Base-by-base conservation (phyloP, 2,113 vertebrate species). In the Stegostoma tigrinum region DNA sequence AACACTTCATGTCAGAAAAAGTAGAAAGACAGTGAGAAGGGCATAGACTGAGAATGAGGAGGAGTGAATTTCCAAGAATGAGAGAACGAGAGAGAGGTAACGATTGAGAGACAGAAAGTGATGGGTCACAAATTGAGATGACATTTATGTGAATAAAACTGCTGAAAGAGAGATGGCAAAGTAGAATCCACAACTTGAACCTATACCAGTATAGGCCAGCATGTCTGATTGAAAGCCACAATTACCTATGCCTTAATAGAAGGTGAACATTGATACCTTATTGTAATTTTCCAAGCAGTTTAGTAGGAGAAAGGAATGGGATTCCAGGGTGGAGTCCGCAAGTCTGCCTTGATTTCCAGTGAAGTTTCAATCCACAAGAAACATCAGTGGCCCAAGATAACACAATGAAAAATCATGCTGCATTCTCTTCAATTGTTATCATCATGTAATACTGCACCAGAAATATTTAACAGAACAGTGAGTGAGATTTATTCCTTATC, bases 111-210 rank as follows among this genome's bases (percentile, higher is more conserved):
- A 2, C 15, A 23, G 34, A 19, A 6, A 66, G 89, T 8, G 89
- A 19, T 38, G 19, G 1, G 34, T 67, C 5, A 66, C 4, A 66
- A 93, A 93, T 66, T n/a, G 17, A 67, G 66, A 61, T 34, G 64
- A 66, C 10, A 95, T 96, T 96, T 97, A 96, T 96, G 96, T 95
- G 96, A 96, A 96, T 96, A 96, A 93, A 95, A 96, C 17, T 96
- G 75, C 85, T 96, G 78, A 96, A 96, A 52, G 21, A 42, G 70
- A 27, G 3, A 15, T n/a, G 17, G 68, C 68, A 23, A 48, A 27
- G 68, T 70, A 75, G 5, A 52, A 52, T 52, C 42, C 45, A 30
- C 94, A 95, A 52, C 23, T 1, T 64, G 34, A 52, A 68, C 48
- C 27, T 34, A 45, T 52, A 95, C 94, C 94, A 75, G 67, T 34